phyloP scores from a whole-genome alignment of 2,113 vertebrate genomes.

The Pseudolaguvia tuberculata region DNA sequence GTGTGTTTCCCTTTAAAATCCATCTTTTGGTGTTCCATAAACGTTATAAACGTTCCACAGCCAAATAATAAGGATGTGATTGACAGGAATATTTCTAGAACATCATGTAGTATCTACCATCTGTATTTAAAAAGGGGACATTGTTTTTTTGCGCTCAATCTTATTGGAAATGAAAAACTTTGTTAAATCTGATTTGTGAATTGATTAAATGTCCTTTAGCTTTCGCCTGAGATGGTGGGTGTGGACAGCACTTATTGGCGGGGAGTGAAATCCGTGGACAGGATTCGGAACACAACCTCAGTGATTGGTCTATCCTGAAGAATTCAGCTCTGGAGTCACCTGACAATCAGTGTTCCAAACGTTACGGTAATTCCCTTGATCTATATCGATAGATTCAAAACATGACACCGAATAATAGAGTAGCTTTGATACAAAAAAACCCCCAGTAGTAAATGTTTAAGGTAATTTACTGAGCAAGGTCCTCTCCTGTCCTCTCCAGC shows the following conservation, averaged over 20 bases:
- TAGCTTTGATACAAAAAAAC: constrained; percentile 79
- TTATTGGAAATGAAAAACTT: too few species aligned
- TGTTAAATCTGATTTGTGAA: constrained; percentile 58
- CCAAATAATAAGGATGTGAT: constrained; percentile 71
- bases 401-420: constrained; percentile 77
- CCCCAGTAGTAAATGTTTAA: constrained; percentile 92
- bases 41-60: constrained; percentile 78
- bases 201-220: constrained; percentile 71
- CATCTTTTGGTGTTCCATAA: constrained; percentile 69
- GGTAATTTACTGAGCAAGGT: constrained; percentile 89
- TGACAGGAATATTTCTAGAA: constrained; percentile 57
- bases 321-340: constrained; percentile 1
- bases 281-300: background rate
- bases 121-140: background rate
- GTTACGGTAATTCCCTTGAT: background rate
- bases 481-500: constrained; percentile 57
- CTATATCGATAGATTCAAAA: constrained; percentile 53
- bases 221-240: constrained; percentile 88
- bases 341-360: background rate
- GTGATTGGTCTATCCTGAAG: background rate
- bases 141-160: constrained; percentile 67
- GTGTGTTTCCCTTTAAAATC: constrained; percentile 59
- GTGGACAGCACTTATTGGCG: constrained; percentile 81
- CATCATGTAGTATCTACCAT: constrained; percentile 46
- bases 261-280: constrained; percentile 48